These are phyloP conservation scores for Pterois miles DNA, from an alignment of 2,797 vertebrate species.

Conservation along the genomic window DNA sequence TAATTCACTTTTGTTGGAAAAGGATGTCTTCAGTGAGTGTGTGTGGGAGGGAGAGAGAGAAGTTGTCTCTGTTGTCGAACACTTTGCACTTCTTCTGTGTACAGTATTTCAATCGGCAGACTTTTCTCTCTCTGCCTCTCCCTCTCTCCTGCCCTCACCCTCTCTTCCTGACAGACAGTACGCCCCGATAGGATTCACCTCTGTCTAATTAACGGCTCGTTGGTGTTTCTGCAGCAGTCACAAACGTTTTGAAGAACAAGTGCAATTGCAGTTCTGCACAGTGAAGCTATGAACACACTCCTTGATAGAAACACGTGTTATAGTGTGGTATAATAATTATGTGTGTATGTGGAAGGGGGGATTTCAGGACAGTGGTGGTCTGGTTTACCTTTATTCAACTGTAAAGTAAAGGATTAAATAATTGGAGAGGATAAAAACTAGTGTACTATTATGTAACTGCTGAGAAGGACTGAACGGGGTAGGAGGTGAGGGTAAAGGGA, in stretches of 20 bases:
- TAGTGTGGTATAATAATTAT: background rate
- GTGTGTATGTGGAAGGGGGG: background rate
- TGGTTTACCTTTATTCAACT: background rate
- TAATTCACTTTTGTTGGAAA: background rate
- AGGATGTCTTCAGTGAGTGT: background rate
- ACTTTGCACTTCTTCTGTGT: background rate
- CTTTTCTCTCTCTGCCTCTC: background rate
- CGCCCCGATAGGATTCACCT: conserved; percentile 8
- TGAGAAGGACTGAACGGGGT: background rate
- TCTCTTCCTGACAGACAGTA: conserved; percentile 12
- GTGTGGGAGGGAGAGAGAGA: background rate
- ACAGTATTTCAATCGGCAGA: background rate
- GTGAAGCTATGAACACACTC: conserved; percentile 15
- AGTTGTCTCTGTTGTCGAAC: background rate
- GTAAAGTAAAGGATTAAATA: background rate
- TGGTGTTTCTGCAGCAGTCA: conserved; percentile 41
- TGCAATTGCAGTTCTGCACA: conserved; percentile 10
- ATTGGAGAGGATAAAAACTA: background rate
- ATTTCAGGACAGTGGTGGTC: background rate
- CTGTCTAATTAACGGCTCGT: conserved; percentile 48
- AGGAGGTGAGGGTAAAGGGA: background rate
- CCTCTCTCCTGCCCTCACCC: background rate
- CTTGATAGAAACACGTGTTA: background rate
- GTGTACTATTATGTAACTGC: background rate
- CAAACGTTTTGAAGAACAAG: conserved; percentile 28